Evolutionary conservation across 2,888 invertebrate genomes (phyloP), one percentile per base, ranked within the genome.

Genomic region (Bursaphelenchus okinawaensis): DNA sequence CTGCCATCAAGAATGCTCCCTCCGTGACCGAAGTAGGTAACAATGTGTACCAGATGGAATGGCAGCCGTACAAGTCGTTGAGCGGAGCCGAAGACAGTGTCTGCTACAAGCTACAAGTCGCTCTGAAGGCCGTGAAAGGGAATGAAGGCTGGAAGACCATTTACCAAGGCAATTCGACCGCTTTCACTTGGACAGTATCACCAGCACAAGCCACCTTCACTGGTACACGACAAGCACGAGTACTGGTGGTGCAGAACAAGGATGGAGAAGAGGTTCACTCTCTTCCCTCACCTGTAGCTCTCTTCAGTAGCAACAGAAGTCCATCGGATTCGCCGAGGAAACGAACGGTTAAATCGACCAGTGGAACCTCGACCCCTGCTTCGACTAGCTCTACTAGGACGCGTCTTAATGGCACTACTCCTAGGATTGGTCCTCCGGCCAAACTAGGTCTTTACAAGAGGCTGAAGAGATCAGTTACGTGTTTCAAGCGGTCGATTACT

Each of bases 221-320:
- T 63, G 89, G 90, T 82, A 91, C 91, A 70, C 85, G 86, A 77
- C 72, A 74, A 54, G 88, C 90, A 77, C 88, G 91, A 63, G 90
- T 92, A 70, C 89, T 89, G 84, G 89, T 89, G 27, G 88, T 91
- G 77, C 88, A 92, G 56, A 83, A 87, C 63, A 86, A 87, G 57
- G 26, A 54, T 55, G 63, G 54, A 59, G 68, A 67, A 52, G 71
- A 71, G 63, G 28, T 60, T 22, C 59, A 62, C 69, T 83, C 78
- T 62, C 63, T 61, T n/a, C 65, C 75, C 4, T 75, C 74, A 24
- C 68, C 71, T 22, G 59, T 68, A 16, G 65, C 59, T 50, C 55
- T 70, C 40, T 69, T 72, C 55, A 55, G 65, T 24, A 26, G 59
- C n/a, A 57, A 31, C 23, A 61, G 59, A 52, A 64, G 70, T 12